Evolutionary conservation across 2,888 invertebrate species (phyloP), one percentile per base, ranked within the genome.

Genomic region (Euproctis similis): DNA sequence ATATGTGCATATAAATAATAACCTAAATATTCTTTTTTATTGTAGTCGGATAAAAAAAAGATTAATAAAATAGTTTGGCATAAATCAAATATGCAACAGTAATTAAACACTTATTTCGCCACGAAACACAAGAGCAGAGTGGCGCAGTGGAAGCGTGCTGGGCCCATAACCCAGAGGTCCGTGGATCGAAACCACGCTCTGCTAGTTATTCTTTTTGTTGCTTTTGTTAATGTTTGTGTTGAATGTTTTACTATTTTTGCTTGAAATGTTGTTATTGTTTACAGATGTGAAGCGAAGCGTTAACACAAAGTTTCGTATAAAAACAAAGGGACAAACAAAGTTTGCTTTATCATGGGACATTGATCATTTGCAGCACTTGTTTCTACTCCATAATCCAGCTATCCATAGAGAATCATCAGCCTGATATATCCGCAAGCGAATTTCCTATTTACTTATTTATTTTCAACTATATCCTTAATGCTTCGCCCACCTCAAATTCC

Each of bases 81-180:
- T n/a, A n/a, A n/a, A n/a, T n/a, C n/a, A n/a, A n/a, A n/a, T n/a
- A n/a, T n/a, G n/a, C n/a, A n/a, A n/a, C n/a, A 39, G 21, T 2
- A 21, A 21, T 10, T 10, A 11, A 21, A 21, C 12, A 1, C 14
- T 37, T 55, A 63, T 69, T 73, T 71, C 54, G 29, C 0, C 0
- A 0, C 0, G 0, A 0, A 0, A 0, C 0, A 0, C 24, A 57
- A 2, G 26, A 70, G 67, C 69, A 90, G 89, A 90, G 90, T 90
- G 90, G 90, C 90, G 90, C 90, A 90, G 90, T 89, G 90, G 90
- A 90, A 89, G 90, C 90, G 90, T 90, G 90, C 90, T 90, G 90
- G 90, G 90, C 90, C 90, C 90, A 90, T 90, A 90, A 90, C 90
- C 90, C 92, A 92, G 92, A 92, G 92, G 90, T 92, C 92, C 92